phyloP scores from a whole-genome alignment of 2,797 vertebrate genomes.

The Apodemus agrarius region DNA sequence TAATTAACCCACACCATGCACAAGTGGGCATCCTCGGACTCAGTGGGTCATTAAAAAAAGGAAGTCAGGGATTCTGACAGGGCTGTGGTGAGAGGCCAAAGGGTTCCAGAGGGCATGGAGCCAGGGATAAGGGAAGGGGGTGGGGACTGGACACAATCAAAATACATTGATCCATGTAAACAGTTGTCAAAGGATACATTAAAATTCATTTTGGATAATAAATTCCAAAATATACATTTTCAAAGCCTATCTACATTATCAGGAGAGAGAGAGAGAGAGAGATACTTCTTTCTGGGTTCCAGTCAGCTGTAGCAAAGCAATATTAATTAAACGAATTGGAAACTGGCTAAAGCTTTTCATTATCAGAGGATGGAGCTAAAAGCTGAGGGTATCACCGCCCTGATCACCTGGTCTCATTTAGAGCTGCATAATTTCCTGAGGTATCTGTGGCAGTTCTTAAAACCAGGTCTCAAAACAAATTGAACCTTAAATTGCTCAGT shows the following conservation, averaged over 20 bases:
- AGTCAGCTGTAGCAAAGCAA: neutral
- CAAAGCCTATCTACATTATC: neutral
- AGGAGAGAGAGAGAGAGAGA: neutral
- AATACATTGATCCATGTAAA: neutral
- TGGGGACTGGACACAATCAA: neutral
- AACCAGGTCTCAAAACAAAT: slow-evolving; percentile 19
- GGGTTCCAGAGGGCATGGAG: neutral
- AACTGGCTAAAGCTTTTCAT: neutral
- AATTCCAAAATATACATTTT: slow-evolving; percentile 31
- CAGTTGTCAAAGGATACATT: neutral
- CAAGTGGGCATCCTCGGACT: neutral
- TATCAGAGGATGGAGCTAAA: neutral
- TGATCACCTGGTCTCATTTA: neutral
- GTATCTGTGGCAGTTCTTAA: neutral
- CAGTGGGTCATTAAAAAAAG: neutral
- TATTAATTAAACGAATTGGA: neutral
- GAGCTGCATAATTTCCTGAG: neutral
- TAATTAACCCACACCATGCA: neutral
- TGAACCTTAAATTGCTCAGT: neutral
- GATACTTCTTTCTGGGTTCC: slow-evolving; percentile 16
- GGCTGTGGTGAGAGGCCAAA: too few species aligned
- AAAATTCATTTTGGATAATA: neutral
- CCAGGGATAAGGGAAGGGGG: neutral
- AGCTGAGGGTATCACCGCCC: neutral
- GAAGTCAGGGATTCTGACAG: too few species aligned